phyloP scores from a whole-genome alignment of 2,797 vertebrate species.

The Erpetoichthys calabaricus region DNA sequence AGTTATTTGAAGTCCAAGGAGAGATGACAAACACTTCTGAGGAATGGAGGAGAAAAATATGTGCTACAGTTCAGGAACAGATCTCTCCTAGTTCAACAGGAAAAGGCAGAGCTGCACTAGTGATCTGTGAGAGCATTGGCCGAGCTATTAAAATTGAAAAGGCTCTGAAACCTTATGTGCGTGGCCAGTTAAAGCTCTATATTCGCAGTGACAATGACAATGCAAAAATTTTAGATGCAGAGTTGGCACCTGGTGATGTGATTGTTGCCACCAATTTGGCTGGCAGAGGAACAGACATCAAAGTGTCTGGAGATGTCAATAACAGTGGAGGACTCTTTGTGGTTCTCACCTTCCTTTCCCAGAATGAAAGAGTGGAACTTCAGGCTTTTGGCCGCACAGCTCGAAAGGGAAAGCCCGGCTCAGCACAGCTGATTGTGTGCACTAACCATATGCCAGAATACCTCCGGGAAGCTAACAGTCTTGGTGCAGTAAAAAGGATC shows the following conservation, averaged over 20 bases:
- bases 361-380: constrained; percentile 24
- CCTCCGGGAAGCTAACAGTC: constrained; percentile 17
- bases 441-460: constrained; percentile 16
- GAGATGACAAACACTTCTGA: too few species aligned
- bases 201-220: too few species aligned
- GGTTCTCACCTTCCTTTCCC: constrained; percentile 24
- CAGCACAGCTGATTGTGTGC: constrained; percentile 24
- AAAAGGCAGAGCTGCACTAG: too few species aligned
- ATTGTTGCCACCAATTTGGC: constrained; percentile 26
- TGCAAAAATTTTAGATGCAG: too few species aligned
- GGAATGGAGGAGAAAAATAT: too few species aligned
- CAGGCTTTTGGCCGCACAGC: constrained; percentile 27
- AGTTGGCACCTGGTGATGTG: constrained; percentile 16
- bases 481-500: constrained; percentile 20
- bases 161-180: too few species aligned
- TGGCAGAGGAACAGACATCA: constrained; percentile 24
- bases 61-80: too few species aligned
- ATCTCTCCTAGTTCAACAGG: too few species aligned
- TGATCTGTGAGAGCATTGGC: too few species aligned
- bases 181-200: too few species aligned
- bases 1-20: too few species aligned
- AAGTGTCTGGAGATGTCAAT: constrained; percentile 21
- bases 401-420: constrained; percentile 25
- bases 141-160: too few species aligned
- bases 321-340: constrained; percentile 22